Evolutionary conservation across 2,113 vertebrate species (phyloP).

Genomic region (Galeopterus variegatus): DNA sequence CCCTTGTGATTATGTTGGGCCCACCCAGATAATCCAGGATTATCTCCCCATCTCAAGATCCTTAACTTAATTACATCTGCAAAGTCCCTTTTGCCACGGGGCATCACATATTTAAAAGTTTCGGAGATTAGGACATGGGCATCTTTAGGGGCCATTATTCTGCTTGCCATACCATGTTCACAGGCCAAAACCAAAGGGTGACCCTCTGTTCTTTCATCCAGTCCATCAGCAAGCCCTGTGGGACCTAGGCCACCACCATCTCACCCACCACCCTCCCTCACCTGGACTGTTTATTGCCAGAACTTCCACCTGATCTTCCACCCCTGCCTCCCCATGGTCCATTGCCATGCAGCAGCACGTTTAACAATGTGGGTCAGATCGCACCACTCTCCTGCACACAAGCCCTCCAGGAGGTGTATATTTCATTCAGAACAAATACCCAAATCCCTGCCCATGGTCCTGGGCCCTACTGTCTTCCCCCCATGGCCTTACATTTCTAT

Average conservation of each 20-base stretch:
- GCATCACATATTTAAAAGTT: not conserved
- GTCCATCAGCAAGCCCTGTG: not conserved
- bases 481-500: not conserved
- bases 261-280: not conserved
- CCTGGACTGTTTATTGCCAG: accelerated
- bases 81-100: not conserved
- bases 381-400: not conserved
- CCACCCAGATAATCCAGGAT: not conserved
- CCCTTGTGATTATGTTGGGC: not conserved
- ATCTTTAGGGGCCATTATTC: not conserved
- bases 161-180: not conserved
- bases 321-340: not conserved
- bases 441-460: not conserved
- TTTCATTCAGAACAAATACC: not conserved
- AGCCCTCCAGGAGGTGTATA: not conserved
- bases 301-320: not conserved
- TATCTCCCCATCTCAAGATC: not conserved
- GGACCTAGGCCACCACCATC: not conserved
- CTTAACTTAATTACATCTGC: not conserved
- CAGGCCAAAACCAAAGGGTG: not conserved
- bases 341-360: not conserved
- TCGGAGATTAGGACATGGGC: not conserved
- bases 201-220: not conserved
- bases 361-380: not conserved
- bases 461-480: too few species aligned